phyloP scores from a whole-genome alignment of 2,113 vertebrate genomes.

The Euleptes europaea region DNA sequence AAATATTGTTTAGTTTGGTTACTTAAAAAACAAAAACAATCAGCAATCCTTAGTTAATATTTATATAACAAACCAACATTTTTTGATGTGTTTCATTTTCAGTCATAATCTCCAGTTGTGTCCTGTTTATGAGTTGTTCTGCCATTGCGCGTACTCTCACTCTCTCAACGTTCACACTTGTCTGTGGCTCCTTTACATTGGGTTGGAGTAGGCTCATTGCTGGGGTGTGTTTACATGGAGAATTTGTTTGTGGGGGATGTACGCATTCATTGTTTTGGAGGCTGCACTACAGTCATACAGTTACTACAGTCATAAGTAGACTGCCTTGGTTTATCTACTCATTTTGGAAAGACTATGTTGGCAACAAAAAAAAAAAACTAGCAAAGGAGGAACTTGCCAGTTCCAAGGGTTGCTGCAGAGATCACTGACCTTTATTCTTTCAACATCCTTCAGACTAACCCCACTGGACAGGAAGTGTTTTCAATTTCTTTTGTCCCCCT shows the following conservation, averaged over 20 bases:
- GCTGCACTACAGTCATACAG: too few species aligned
- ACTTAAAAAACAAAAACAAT: constrained; percentile 33
- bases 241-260: not conserved
- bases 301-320: too few species aligned
- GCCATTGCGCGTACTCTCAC: not conserved
- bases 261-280: not conserved
- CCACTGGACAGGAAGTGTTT: too few species aligned
- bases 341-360: too few species aligned
- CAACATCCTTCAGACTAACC: too few species aligned
- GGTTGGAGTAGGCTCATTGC: not conserved
- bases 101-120: constrained; percentile 41
- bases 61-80: constrained; percentile 60
- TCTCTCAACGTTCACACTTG: not conserved
- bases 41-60: constrained; percentile 52
- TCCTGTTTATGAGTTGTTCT: constrained; percentile 30
- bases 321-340: too few species aligned
- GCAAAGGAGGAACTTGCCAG: too few species aligned
- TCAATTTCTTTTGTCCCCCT: too few species aligned
- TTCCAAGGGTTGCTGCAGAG: too few species aligned
- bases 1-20: constrained; percentile 25
- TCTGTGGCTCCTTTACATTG: not conserved
- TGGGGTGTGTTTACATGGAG: not conserved
- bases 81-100: constrained; percentile 54
- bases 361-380: too few species aligned
- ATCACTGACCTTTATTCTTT: too few species aligned